These are phyloP conservation scores for Thaleichthys pacificus DNA, from an alignment of 2,797 vertebrate genomes.

Conservation along the genomic window DNA sequence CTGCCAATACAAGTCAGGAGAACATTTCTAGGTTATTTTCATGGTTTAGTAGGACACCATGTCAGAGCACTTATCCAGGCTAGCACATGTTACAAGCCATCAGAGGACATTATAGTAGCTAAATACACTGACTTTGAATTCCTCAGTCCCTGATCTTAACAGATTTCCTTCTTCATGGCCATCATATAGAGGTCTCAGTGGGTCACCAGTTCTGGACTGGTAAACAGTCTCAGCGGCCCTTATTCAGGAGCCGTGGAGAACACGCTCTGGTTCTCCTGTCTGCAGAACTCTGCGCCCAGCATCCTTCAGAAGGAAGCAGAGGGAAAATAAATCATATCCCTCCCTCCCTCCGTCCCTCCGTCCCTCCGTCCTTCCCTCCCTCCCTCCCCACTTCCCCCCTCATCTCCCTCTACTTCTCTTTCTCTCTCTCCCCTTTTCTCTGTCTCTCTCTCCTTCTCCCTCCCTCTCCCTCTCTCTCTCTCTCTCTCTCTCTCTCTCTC, in stretches of 20 bases:
- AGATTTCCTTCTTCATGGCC: background rate
- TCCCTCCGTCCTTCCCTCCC: slow-evolving; percentile 38
- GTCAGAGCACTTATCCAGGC: background rate
- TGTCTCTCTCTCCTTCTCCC: slow-evolving; percentile 26
- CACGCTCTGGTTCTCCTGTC: slow-evolving; percentile 16
- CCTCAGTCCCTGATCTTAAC: background rate
- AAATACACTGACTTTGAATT: background rate
- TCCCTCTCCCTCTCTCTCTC: background rate
- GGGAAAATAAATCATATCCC: slow-evolving; percentile 64
- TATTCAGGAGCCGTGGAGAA: slow-evolving; percentile 23
- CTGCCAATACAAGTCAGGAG: background rate
- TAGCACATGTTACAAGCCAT: background rate
- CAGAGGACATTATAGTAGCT: no score
- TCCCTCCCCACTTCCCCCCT: background rate
- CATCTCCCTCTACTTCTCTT: no score
- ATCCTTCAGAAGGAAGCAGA: slow-evolving; percentile 40
- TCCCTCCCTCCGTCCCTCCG: slow-evolving; percentile 53
- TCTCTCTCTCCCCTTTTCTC: background rate
- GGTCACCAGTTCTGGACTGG: slow-evolving; percentile 50
- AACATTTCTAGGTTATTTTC: background rate
- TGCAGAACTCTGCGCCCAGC: slow-evolving; percentile 38
- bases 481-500: no score
- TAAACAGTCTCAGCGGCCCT: slow-evolving; percentile 9
- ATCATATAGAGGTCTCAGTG: slow-evolving; percentile 18
- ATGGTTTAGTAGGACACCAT: background rate